Evolutionary conservation across 2,888 invertebrate genomes (phyloP), one percentile per base, ranked within the genome.

Genomic region (Timema cristinae): DNA sequence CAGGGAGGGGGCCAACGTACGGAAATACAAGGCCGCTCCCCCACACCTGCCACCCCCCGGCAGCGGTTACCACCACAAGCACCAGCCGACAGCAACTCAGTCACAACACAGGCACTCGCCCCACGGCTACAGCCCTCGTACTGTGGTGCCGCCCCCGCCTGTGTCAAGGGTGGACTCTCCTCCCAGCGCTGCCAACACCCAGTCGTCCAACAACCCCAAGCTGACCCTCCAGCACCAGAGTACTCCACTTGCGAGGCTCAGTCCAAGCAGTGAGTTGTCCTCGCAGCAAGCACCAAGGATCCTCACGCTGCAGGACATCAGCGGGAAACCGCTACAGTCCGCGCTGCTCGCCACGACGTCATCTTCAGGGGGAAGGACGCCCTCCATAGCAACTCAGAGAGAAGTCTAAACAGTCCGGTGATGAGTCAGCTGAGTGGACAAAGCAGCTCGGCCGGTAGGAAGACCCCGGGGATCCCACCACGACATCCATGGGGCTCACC

Each of bases 371-470:
- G 93, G 10, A 94, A 94, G 83, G 93, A 94, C 81, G 92, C 89
- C n/a, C 84, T 94, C 63, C 94, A 95, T 82, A 94, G 94, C 78
- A 94, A 94, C 80, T 95, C 95, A 82, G 95, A 96, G 82, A 86
- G 95, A 70, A 95, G 95, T 80, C 85, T 96, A 66, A 95, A 95
- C 81, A 95, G 94, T 79, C 95, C 95, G 0, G 94, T 95, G 9
- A 94, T 94, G 93, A 94, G 94, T 50, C 95, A 95, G 80, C 81
- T 95, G 52, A 95, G 95, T 75, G 93, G 93, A 0, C 93, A 92
- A 81, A 93, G 93, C 81, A 81, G 82, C n/a, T 72, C 73, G 7
- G 72, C 73, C 50, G 71, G 73, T 50, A 67, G 75, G 6, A 75
- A 75, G 80, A 81, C 68, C 80, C 78, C 76, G 59, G 77, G 76